Evolutionary conservation across 1,140 invertebrate genomes (phyloP).

Genomic region (Catajapyx aquilonaris): DNA sequence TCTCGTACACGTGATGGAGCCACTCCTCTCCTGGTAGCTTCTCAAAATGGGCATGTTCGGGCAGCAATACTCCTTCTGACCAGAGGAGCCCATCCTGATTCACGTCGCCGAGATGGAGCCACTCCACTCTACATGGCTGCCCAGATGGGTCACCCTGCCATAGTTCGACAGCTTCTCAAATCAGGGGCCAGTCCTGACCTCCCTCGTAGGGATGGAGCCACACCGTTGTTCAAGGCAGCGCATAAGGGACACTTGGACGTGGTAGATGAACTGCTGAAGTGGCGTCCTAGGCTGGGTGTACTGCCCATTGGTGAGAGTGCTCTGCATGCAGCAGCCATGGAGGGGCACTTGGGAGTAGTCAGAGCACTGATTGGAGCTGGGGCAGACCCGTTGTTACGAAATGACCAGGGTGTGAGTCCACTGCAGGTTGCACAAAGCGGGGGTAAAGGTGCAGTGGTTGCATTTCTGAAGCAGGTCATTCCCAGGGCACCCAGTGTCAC

Average conservation of each 20-base stretch:
- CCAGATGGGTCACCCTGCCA: slow-evolving; percentile 74
- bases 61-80: slow-evolving; percentile 43
- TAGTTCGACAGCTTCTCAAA: slow-evolving; percentile 51
- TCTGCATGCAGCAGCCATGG: slow-evolving; percentile 70
- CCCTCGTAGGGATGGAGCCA: slow-evolving; percentile 68
- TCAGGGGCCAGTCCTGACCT: slow-evolving; percentile 58
- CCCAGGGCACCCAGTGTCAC: too few relatives aligned
- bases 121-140: slow-evolving; percentile 80
- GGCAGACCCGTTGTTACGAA: slow-evolving; percentile 39
- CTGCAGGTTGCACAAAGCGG: slow-evolving; percentile 10
- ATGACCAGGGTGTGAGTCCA: slow-evolving; percentile 44
- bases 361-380: slow-evolving; percentile 51
- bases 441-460: background rate
- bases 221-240: slow-evolving; percentile 74
- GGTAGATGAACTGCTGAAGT: slow-evolving; percentile 60
- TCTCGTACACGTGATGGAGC: slow-evolving; percentile 46
- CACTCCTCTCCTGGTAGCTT: slow-evolving; percentile 70
- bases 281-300: slow-evolving; percentile 53
- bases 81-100: slow-evolving; percentile 44
- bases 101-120: slow-evolving; percentile 52
- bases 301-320: slow-evolving; percentile 75
- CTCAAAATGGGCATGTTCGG: slow-evolving; percentile 69
- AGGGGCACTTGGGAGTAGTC: slow-evolving; percentile 59
- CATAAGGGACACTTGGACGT: slow-evolving; percentile 80
- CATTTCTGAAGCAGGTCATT: too few relatives aligned